Evolutionary conservation across 1,140 invertebrate genomes (phyloP), one percentile per base, ranked within the genome.

Genomic region (Drusus annulatus): DNA sequence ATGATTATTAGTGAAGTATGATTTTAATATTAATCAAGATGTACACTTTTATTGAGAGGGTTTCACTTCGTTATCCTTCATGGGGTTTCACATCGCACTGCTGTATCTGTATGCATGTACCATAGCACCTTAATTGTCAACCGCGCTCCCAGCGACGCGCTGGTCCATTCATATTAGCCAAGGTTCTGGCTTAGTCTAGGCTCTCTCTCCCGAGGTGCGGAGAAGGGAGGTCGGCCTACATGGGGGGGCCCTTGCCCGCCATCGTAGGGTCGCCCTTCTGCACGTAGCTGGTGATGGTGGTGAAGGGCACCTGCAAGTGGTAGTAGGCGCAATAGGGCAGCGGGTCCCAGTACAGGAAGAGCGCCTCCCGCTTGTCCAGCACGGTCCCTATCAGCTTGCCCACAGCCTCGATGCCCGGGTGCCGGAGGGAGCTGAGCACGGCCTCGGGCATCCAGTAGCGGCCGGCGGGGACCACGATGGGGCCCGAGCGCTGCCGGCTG

Each of bases 291-390:
- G 91, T 84, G 13, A 94, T 86, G 31, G 92, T 91, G 76, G 89
- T 88, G 50, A 95, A 92, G 0, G 94, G 94, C 80, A 94, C 86
- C 84, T 95, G 93, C 76, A 95, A 92, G 84, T 95, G 94, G 87
- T 95, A 96, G 84, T 95, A 95, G 2, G 94, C 94, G 84, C 94
- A 95, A 84, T 95, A 96, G 0, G 95, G 95, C 74, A 96, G 84
- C 0, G 95, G 95, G 84, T 96, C 95, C 94, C 94, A 96, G 83
- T 93, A 94, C 1, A 93, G 91, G 84, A 96, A 96, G 1, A 96
- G 87, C 0, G 94, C 94, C 84, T 96, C 94, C 8, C 94, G 90
- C 80, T 93, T 94, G 81, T 94, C 93, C 62, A 95, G 84, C 3
- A 94, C 92, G 0, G 92, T 93, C 3, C 93, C 91, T 51, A 94